A percentile compares a stretch with the other conserved stretches of the same genome.
These are phyloP conservation scores for Holocentrus rufus DNA, from an alignment of 2,797 vertebrate genomes.

Conservation along the genomic window DNA sequence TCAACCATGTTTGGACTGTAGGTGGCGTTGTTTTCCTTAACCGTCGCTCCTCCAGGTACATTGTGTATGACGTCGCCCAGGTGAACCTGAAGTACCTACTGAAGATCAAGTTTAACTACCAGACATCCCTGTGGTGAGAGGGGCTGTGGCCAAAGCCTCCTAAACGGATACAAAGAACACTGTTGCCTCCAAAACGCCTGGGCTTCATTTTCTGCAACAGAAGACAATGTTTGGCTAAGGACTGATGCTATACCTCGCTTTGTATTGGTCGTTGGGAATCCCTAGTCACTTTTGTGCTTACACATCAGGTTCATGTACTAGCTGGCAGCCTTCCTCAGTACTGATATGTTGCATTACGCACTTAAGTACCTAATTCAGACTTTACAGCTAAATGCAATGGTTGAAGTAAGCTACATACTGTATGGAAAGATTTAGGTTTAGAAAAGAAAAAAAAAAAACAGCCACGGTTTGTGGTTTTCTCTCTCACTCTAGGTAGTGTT, in stretches of 20 bases:
- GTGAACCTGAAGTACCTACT: constrained; percentile 96
- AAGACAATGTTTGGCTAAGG: constrained; percentile 43
- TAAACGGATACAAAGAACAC: constrained; percentile 43
- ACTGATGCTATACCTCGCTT: constrained; percentile 37
- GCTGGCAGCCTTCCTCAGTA: constrained; percentile 42
- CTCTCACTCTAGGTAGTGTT: constrained; percentile 18
- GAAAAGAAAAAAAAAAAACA: constrained; percentile 10
- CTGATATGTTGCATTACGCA: constrained; percentile 49
- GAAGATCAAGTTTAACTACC: constrained; percentile 98
- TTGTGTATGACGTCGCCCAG: constrained; percentile 96
- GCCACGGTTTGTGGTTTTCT: constrained; percentile 24
- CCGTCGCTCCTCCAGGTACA: constrained; percentile 86
- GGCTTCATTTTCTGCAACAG: constrained; percentile 52
- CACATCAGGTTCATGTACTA: constrained; percentile 51
- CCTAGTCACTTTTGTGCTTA: constrained; percentile 66
- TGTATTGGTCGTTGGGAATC: constrained; percentile 48
- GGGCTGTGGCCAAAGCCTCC: neutral
- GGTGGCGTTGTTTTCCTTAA: constrained; percentile 80
- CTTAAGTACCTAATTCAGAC: constrained; percentile 44
- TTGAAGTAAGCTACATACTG: constrained; percentile 19
- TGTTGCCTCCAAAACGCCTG: constrained; percentile 43
- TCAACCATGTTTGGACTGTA: neutral
- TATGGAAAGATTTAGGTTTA: constrained; percentile 22
- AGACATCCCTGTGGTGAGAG: constrained; percentile 93
- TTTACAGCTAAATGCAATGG: constrained; percentile 11